Conservation (phyloP, 2,113 vertebrate species). For the Zosterops lateralis region DNA sequence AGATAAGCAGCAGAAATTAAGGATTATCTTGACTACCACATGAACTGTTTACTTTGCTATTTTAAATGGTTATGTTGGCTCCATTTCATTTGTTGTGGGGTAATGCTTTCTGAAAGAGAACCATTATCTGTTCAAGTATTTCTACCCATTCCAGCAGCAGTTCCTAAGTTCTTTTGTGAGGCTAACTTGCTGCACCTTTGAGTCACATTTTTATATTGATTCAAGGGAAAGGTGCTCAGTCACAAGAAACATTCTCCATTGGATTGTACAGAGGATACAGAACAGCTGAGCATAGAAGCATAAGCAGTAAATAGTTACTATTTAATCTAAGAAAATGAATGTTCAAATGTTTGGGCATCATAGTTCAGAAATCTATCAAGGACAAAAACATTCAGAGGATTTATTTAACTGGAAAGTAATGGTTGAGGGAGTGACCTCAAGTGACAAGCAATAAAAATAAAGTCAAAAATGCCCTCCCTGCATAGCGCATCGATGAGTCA, state of each 20-base stretch:
- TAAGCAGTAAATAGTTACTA: conserved; percentile 3
- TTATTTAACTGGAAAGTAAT: neutral
- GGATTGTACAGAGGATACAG: neutral
- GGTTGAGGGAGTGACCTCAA: neutral
- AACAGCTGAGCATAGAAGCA: neutral
- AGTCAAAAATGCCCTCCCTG: neutral
- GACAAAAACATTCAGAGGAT: neutral
- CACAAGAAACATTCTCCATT: neutral
- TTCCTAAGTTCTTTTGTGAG: neutral
- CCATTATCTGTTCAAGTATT: neutral
- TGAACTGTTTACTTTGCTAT: conserved; percentile 57
- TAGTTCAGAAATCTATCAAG: neutral
- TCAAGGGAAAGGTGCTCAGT: neutral
- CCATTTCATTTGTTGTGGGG: conserved; percentile 2
- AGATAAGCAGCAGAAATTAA: conserved; percentile 61
- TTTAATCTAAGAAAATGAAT: neutral
- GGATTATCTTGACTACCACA: conserved; percentile 61
- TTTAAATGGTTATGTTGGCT: conserved; percentile 41
- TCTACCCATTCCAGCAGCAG: neutral
- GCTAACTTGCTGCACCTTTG: neutral
- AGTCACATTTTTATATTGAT: neutral
- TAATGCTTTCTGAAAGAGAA: conserved; percentile 17
- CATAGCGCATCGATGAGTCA: neutral
- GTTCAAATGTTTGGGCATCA: neutral
- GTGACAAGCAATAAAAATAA: neutral